A percentile compares a stretch with the other conserved stretches of the same genome.
These are phyloP conservation scores for Phymatocera aterrima DNA, from an alignment of 2,888 invertebrate species.

Conservation along the genomic window DNA sequence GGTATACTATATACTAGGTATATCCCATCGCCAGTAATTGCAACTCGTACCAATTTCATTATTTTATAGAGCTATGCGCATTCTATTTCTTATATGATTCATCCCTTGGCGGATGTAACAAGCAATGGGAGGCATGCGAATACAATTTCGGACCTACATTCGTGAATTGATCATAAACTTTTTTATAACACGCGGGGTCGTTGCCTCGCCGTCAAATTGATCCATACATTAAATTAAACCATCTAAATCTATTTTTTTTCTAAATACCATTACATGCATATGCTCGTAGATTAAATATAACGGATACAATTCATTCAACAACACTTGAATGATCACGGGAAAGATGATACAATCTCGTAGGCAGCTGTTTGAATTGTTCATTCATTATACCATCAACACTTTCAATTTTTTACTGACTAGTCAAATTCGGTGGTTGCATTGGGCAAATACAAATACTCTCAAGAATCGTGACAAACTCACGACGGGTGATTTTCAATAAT, in stretches of 20 bases:
- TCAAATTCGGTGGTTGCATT: neutral
- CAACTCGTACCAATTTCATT: conserved; percentile 24
- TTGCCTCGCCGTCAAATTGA: neutral
- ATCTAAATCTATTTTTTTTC: neutral
- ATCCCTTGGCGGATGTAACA: neutral
- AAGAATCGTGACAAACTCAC: neutral
- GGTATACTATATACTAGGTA: neutral
- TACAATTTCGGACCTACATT: neutral
- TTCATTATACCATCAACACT: too few species aligned
- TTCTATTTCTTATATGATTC: neutral
- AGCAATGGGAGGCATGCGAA: neutral
- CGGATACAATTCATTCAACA: neutral
- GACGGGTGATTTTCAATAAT: neutral
- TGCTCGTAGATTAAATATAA: neutral
- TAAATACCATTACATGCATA: neutral
- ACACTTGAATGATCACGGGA: neutral
- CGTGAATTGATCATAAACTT: neutral
- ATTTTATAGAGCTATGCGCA: neutral
- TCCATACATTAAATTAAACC: neutral
- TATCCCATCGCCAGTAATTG: neutral
- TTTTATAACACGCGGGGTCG: neutral
- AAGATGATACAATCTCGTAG: neutral
- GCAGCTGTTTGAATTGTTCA: neutral
- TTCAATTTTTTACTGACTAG: too few species aligned
- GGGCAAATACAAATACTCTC: neutral